Evolutionary conservation across 2,888 invertebrate species (phyloP).

Genomic region (Brenthis hecate): DNA sequence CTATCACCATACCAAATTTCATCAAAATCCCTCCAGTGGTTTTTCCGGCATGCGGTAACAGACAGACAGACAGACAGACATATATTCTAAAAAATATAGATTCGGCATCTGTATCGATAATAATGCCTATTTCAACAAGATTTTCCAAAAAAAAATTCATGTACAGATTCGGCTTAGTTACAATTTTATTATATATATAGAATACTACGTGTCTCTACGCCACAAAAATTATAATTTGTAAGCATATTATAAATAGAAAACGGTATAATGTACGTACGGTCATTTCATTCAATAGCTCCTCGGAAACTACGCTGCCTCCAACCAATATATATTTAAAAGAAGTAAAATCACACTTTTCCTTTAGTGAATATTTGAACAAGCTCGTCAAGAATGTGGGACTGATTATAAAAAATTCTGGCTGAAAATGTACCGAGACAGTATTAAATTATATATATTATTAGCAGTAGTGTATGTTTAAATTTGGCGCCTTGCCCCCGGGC

Average conservation of each 20-base stretch:
- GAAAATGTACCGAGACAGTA: slow-evolving; percentile 22
- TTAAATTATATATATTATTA: not conserved
- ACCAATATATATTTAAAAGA: slow-evolving; percentile 50
- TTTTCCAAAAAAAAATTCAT: too few species aligned
- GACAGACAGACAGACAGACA: too few species aligned
- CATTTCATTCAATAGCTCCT: slow-evolving; percentile 48
- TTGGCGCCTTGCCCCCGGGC: not conserved
- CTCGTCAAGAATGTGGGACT: slow-evolving; percentile 55
- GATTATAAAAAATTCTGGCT: slow-evolving; percentile 54
- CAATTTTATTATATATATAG: too few species aligned
- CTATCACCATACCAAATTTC: too few species aligned
- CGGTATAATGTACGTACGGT: slow-evolving; percentile 47
- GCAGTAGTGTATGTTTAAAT: not conserved
- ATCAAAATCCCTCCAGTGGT: too few species aligned
- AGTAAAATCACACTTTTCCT: slow-evolving; percentile 54
- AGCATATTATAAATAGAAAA: not conserved
- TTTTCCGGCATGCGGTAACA: too few species aligned
- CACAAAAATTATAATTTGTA: too few species aligned
- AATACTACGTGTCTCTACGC: too few species aligned
- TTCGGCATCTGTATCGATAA: too few species aligned
- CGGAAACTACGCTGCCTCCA: slow-evolving; percentile 57
- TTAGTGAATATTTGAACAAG: slow-evolving; percentile 48
- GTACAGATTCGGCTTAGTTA: too few species aligned
- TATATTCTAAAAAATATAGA: too few species aligned
- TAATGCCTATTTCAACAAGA: too few species aligned